Base-by-base conservation (phyloP, 2,797 vertebrate genomes). In the Perodicticus potto region DNA sequence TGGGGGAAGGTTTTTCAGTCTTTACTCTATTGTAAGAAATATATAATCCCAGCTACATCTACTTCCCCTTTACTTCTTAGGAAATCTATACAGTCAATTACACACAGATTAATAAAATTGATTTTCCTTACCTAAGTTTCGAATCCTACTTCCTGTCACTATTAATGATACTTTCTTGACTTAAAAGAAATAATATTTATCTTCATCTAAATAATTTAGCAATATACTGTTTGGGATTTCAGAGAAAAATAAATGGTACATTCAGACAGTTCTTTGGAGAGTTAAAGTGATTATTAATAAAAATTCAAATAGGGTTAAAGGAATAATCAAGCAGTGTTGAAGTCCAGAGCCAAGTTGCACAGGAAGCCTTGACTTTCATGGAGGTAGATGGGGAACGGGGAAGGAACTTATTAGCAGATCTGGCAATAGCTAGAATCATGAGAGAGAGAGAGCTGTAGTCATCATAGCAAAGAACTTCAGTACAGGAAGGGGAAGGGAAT, bases 211-310 rank as follows among this genome's bases (percentile, higher is more conserved):
- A 45, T 81, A 61, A 85, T 84, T 69, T 37, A 80, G 6, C 11
- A 72, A 22, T 69, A 4, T 45, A 53, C 34, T 83, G 4, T 45
- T 81, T 86, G n/a, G 81, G 32, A 90, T 43, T 6, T 45, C 27
- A 43, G 1, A 25, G 2, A 0, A 34, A 94, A 95, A 61, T 69
- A 67, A 72, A 37, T 74, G 7, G 13, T 45, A 61, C 0, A 78
- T 1, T 81, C 40, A 57, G 65, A 67, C 37, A 6, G 13, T 82
- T 96, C 49, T 57, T 11, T 69, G 29, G 53, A 55, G 11, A 90
- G 37, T 80, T 80, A 55, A 91, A 93, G 17, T 5, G n/a, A 73
- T 80, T 91, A 87, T 86, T 85, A 55, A 88, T n/a, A 43, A 37
- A 57, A 63, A 67, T 74, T 14, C 67, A 85, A 88, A 55, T 20